These are phyloP conservation scores for Triplophysa tibetana DNA, from an alignment of 2,113 vertebrate species.

Conservation along the genomic window DNA sequence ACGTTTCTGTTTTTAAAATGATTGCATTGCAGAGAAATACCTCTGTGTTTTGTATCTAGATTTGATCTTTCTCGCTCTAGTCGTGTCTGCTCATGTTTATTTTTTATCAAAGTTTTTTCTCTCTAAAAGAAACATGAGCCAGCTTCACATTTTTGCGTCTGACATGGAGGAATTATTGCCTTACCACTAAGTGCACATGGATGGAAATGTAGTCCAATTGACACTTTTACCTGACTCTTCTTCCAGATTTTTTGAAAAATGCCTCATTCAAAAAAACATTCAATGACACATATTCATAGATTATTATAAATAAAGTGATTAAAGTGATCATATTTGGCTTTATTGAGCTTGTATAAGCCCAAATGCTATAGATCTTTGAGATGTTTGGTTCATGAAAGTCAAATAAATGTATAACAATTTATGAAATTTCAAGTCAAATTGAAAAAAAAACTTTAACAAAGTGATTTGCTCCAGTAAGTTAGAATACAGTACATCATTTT, in stretches of 20 bases:
- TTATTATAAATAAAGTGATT: neutral
- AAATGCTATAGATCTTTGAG: no score
- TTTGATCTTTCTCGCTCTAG: neutral
- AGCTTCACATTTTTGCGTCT: constrained; percentile 28
- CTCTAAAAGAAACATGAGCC: neutral
- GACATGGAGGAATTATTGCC: neutral
- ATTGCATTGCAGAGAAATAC: neutral
- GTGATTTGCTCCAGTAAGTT: neutral
- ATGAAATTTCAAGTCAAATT: no score
- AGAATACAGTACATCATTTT: neutral
- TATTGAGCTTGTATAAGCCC: no score
- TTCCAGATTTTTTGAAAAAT: neutral
- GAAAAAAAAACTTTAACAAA: no score
- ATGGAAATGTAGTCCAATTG: constrained; percentile 24
- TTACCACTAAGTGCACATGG: neutral
- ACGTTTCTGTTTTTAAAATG: neutral
- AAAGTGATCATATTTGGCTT: neutral
- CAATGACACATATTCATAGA: neutral
- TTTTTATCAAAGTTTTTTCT: constrained; percentile 1
- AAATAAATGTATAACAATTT: no score
- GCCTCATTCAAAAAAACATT: no score
- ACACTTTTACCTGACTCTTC: neutral
- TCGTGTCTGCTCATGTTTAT: constrained; percentile 38
- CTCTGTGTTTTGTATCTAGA: neutral
- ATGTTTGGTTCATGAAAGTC: no score